phyloP scores from a whole-genome alignment of 2,888 invertebrate species.

The Nesidiocoris tenuis region DNA sequence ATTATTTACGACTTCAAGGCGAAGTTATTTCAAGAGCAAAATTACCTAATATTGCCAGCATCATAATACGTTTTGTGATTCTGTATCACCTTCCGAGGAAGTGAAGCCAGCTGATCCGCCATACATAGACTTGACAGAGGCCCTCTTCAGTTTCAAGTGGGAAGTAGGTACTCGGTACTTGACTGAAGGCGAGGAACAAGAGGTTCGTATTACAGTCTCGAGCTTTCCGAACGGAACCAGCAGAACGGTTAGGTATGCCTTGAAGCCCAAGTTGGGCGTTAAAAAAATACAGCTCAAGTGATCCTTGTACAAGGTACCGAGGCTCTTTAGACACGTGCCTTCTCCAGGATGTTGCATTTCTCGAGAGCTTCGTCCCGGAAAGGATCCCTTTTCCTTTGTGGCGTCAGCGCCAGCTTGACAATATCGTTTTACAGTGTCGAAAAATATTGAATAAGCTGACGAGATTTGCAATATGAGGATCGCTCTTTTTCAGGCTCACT shows the following conservation, averaged over 20 bases:
- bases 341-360: constrained; percentile 24
- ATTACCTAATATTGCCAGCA: too few relatives aligned
- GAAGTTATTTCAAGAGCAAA: too few relatives aligned
- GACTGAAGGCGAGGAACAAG: not conserved
- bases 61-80: too few relatives aligned
- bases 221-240: not conserved
- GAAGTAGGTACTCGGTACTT: not conserved
- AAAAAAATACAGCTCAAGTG: not conserved
- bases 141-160: not conserved
- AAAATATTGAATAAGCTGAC: not conserved
- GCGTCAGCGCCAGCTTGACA: constrained; percentile 1
- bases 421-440: constrained; percentile 19
- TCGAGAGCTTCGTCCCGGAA: constrained; percentile 2
- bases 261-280: not conserved
- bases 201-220: not conserved
- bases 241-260: not conserved
- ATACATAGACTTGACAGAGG: not conserved
- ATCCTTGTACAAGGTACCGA: not conserved
- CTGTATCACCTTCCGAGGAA: too few relatives aligned
- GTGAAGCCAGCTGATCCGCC: not conserved
- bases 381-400: not conserved
- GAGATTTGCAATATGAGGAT: too few relatives aligned
- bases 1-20: too few relatives aligned
- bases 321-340: constrained; percentile 19
- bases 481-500: too few relatives aligned